Conservation (phyloP, 2,888 invertebrate genomes). For the Caenorhabditis japonica region DNA sequence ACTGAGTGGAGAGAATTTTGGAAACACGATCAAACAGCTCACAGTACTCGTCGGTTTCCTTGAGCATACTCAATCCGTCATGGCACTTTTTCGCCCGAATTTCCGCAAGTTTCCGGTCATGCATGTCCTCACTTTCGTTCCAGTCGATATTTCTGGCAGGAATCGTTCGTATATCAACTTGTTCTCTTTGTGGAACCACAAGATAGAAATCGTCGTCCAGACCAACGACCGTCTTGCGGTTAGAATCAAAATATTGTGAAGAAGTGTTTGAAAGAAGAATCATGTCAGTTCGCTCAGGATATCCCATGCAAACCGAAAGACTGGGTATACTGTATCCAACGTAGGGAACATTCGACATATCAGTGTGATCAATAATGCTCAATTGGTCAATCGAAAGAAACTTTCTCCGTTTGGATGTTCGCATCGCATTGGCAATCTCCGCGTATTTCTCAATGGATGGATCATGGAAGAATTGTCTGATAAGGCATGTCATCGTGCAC, state of each 20-base stretch:
- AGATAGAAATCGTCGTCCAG: conserved; percentile 37
- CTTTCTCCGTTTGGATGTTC: conserved; percentile 1
- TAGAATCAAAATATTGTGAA: background rate
- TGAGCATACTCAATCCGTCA: conserved; percentile 33
- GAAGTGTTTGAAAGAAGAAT: conserved; percentile 29
- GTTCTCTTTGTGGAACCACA: conserved; percentile 18
- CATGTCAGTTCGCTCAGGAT: conserved; percentile 24
- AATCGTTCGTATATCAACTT: conserved; percentile 22
- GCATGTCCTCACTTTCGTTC: conserved; percentile 26
- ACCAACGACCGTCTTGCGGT: conserved; percentile 8
- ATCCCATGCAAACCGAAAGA: conserved; percentile 36
- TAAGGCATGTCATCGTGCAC: conserved; percentile 34
- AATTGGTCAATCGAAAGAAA: conserved; percentile 46
- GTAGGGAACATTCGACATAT: conserved; percentile 23
- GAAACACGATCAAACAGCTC: conserved; percentile 16
- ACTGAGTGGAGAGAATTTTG: conserved; percentile 34
- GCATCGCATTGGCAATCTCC: conserved; percentile 33
- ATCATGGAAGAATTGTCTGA: conserved; percentile 50
- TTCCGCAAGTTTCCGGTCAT: conserved; percentile 12
- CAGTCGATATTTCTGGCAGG: conserved; percentile 11
- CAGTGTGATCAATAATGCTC: conserved; percentile 33
- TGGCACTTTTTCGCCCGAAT: conserved; percentile 23
- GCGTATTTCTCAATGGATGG: conserved; percentile 45
- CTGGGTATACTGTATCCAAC: conserved; percentile 29
- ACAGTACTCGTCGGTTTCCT: conserved; percentile 29